Conservation (phyloP, 2,797 vertebrate species). For the Amniataba percoides region DNA sequence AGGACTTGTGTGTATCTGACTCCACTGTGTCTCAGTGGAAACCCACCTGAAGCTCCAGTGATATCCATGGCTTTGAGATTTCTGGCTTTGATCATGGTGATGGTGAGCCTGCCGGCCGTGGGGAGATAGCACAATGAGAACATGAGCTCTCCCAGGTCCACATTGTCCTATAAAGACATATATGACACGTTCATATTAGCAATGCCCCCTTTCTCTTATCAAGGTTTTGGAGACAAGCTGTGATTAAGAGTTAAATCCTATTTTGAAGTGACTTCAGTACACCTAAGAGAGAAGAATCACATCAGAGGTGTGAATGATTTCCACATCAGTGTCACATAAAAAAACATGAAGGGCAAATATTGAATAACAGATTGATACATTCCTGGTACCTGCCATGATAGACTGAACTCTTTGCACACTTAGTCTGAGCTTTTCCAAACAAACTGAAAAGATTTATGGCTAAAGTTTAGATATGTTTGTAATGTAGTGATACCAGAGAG, state of each 20-base stretch:
- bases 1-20: background rate
- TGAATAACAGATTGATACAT: background rate
- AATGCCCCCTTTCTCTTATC: background rate
- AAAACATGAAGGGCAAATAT: background rate
- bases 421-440: background rate
- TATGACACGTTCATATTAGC: background rate
- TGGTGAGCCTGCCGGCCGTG: conserved; percentile 96
- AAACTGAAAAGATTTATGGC: background rate
- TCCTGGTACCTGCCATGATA: too few relatives aligned
- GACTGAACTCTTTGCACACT: background rate
- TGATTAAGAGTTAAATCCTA: background rate
- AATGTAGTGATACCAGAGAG: too few relatives aligned
- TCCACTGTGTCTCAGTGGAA: background rate
- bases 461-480: too few relatives aligned
- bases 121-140: conserved; percentile 99
- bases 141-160: conserved; percentile 98
- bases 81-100: conserved; percentile 98
- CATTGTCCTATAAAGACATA: conserved; percentile 88
- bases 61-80: conserved; percentile 99
- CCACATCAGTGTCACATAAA: background rate
- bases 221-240: background rate
- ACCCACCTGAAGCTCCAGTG: conserved; percentile 96
- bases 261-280: background rate
- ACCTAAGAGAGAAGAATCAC: background rate
- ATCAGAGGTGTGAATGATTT: background rate